Conservation (phyloP, 2,113 vertebrate genomes). For the Ptilorrhoa leucosticta region DNA sequence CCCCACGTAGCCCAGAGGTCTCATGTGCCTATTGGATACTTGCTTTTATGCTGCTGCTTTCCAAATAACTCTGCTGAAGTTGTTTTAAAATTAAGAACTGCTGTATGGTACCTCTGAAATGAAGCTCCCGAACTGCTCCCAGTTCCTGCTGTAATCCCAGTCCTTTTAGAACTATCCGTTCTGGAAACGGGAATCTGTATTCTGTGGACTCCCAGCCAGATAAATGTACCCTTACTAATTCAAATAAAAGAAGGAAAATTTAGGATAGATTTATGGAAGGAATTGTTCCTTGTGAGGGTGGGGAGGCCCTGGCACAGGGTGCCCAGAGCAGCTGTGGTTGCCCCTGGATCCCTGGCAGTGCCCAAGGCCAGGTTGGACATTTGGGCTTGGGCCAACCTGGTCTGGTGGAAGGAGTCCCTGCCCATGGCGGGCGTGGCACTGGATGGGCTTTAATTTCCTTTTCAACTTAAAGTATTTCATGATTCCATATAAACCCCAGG, state of each 20-base stretch:
- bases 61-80: not conserved
- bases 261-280: not conserved
- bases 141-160: not conserved
- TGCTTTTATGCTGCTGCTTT: not conserved
- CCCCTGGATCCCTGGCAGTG: not conserved
- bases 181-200: not conserved
- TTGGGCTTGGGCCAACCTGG: not conserved
- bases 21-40: fast-evolving
- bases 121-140: not conserved
- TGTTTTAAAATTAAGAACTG: not conserved
- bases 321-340: not conserved
- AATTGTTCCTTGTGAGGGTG: not conserved
- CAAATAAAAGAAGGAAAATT: not conserved
- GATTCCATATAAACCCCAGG: not conserved
- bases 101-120: not conserved
- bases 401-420: not conserved
- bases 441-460: fast-evolving
- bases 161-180: not conserved
- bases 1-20: not conserved
- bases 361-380: not conserved
- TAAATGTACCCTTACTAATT: not conserved
- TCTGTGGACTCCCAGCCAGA: not conserved
- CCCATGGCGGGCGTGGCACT: not conserved
- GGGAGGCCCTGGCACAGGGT: not conserved
- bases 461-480: not conserved